Base-by-base conservation (phyloP, 2,888 invertebrate species). In the Odontocerum albicorne region DNA sequence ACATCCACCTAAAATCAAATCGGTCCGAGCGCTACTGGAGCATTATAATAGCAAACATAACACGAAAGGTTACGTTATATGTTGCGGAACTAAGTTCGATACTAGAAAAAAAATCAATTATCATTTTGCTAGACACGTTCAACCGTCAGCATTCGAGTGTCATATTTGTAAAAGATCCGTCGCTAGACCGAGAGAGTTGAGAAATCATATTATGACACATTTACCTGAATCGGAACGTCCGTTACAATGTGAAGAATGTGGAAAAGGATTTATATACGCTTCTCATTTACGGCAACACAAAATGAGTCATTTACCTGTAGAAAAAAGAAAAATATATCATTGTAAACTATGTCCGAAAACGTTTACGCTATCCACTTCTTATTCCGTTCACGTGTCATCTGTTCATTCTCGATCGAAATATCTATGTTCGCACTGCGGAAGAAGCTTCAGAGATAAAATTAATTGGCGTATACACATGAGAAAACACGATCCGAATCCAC, bases 351-450 rank as follows among this genome's bases (percentile, higher is more conserved):
- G 49, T 38, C 38, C 15, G 4, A 49, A 38, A 49, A 49, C 12
- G 10, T 46, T 46, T 19, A 46, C 46, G 7, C 15, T 46, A 27
- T n/a, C 8, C 2, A 43, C 22, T 8, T 20, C 13, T 12, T 40
- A 38, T 17, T 13, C 19, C 4, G 35, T 21, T 10, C 54, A 55
- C 36, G 19, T 55, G 36, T 17, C 47, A 4, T 17, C 20, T 3
- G 20, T 55, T n/a, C 54, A 55, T 21, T 6, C 32, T 3, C 27
- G 10, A 15, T 12, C 20, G 1, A 55, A 49, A 49, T 64, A 63
- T 51, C 51, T 65, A 15, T 65, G 65, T 35, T 57, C 58, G 13
- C 63, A 64, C n/a, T 65, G 65, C 49, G 65, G 65, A n/a, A 27
- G 46, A 32, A 52, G 56, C 3, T 56, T 59, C 22, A 36, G 45